phyloP scores from a whole-genome alignment of 2,888 invertebrate genomes.

The Blastobasis lacticolella region DNA sequence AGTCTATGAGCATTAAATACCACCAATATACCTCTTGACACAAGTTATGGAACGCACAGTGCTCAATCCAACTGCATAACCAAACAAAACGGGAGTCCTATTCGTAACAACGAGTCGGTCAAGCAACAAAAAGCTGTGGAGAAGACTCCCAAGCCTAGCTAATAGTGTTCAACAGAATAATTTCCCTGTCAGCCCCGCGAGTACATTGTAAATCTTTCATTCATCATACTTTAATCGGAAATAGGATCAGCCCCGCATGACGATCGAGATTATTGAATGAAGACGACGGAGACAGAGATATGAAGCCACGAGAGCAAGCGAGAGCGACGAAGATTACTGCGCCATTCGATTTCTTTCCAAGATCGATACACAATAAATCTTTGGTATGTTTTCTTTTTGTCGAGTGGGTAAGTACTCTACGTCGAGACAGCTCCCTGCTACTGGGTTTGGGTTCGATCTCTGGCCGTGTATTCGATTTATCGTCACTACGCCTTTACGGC shows the following conservation, averaged over 20 bases:
- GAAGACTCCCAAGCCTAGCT: neutral
- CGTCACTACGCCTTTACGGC: slow-evolving; percentile 34
- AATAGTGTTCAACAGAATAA: slow-evolving; percentile 34
- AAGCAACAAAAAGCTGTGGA: too few relatives aligned
- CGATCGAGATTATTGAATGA: slow-evolving; percentile 45
- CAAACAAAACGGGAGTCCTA: too few relatives aligned
- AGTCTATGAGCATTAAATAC: too few relatives aligned
- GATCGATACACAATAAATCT: slow-evolving; percentile 65
- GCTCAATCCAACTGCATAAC: too few relatives aligned
- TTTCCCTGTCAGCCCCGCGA: slow-evolving; percentile 31
- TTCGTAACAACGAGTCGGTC: too few relatives aligned
- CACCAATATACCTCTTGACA: too few relatives aligned
- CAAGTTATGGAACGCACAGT: too few relatives aligned
- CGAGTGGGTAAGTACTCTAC: slow-evolving; percentile 35
- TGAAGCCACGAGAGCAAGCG: slow-evolving; percentile 16
- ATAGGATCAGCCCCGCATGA: slow-evolving; percentile 43
- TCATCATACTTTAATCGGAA: slow-evolving; percentile 55
- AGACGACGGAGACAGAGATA: slow-evolving; percentile 25
- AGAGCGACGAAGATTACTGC: slow-evolving; percentile 32
- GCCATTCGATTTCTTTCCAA: slow-evolving; percentile 50
- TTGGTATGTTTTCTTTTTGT: slow-evolving; percentile 39
- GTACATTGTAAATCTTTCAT: slow-evolving; percentile 44
- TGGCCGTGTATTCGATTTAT: slow-evolving; percentile 40
- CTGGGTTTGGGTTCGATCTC: slow-evolving; percentile 44
- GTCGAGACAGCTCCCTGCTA: slow-evolving; percentile 50